Conservation (phyloP, 1,140 invertebrate genomes). For the Cyclina sinensis region DNA sequence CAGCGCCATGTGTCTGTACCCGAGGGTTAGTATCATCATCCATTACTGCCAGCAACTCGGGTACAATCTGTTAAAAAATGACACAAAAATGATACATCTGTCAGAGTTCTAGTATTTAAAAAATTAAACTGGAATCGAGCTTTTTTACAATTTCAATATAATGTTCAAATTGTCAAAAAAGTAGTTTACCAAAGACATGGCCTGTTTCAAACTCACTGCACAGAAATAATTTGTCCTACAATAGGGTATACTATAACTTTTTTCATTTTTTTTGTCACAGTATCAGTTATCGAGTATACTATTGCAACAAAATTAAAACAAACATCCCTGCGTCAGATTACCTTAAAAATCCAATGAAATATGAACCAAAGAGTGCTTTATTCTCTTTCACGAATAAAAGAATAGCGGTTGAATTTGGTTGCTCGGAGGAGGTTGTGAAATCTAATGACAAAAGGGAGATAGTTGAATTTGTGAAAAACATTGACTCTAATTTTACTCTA, state of each 20-base stretch:
- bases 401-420: constrained; percentile 73
- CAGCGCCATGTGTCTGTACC: constrained; percentile 94
- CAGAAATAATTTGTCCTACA: too few relatives aligned
- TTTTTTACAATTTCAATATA: too few relatives aligned
- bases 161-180: too few relatives aligned
- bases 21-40: constrained; percentile 97
- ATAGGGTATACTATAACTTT: too few relatives aligned
- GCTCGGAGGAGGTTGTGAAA: constrained; percentile 60
- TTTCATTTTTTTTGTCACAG: too few relatives aligned
- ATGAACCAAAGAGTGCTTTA: constrained; percentile 38
- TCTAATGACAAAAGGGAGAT: constrained; percentile 42
- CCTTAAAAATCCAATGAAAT: constrained; percentile 53
- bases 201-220: too few relatives aligned
- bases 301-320: too few relatives aligned
- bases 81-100: too few relatives aligned
- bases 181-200: too few relatives aligned
- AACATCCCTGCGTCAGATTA: constrained; percentile 36
- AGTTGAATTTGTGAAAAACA: constrained; percentile 53
- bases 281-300: too few relatives aligned
- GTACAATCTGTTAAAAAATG: constrained; percentile 94
- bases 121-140: too few relatives aligned
- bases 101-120: too few relatives aligned
- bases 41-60: constrained; percentile 95
- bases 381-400: constrained; percentile 71
- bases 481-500: constrained; percentile 84